A percentile compares a stretch with the other conserved stretches of the same genome.
phyloP scores from a whole-genome alignment of 2,113 vertebrate species.

The Procavia capensis region DNA sequence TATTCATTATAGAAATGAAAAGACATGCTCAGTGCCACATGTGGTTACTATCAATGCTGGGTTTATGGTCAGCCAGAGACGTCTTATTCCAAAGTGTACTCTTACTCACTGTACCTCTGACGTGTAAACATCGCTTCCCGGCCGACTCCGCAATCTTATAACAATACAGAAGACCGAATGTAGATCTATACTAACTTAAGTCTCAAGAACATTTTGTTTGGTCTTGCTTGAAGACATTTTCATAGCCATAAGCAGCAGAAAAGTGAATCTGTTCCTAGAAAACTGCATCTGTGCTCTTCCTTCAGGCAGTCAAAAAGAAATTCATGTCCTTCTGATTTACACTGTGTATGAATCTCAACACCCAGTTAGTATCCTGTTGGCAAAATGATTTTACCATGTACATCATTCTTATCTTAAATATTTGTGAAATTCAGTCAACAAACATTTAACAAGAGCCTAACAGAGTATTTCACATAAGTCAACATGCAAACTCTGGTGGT shows the following conservation, averaged over 20 bases:
- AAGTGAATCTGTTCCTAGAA: slow-evolving; percentile 15
- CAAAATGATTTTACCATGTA: slow-evolving; percentile 55
- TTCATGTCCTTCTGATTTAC: slow-evolving; percentile 60
- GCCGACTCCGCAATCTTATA: background rate
- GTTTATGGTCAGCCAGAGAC: background rate
- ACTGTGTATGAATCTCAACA: slow-evolving; percentile 47
- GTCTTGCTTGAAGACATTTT: slow-evolving; percentile 18
- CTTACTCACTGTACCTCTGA: background rate
- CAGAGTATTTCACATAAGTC: slow-evolving; percentile 61
- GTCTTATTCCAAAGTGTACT: background rate
- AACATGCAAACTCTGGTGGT: too few species aligned
- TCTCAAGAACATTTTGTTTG: background rate
- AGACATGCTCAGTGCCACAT: background rate
- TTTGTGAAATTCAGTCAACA: slow-evolving; percentile 69
- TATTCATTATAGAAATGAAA: background rate
- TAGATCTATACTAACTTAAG: background rate
- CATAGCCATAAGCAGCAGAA: background rate
- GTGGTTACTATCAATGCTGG: background rate
- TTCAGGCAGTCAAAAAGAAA: background rate
- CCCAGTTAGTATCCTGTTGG: slow-evolving; percentile 33
- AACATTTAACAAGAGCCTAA: slow-evolving; percentile 47
- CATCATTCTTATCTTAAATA: slow-evolving; percentile 76
- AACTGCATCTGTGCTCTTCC: slow-evolving; percentile 46
- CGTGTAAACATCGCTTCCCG: background rate
- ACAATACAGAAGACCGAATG: background rate